These are phyloP conservation scores for Neosalanx taihuensis DNA, from an alignment of 2,797 vertebrate species.

Conservation along the genomic window DNA sequence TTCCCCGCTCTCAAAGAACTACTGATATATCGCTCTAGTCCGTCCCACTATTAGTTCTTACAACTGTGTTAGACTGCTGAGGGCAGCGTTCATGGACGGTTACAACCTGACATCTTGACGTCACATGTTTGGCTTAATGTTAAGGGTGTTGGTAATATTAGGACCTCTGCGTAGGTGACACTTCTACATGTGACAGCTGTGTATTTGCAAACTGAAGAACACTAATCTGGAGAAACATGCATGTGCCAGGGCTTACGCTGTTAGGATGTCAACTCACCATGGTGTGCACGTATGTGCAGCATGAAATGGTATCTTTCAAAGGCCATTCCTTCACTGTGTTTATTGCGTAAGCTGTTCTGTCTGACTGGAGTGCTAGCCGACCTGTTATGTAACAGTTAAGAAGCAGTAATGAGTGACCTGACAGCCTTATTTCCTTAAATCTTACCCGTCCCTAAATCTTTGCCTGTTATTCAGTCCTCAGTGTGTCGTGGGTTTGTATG, in stretches of 20 bases:
- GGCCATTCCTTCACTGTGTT: background rate
- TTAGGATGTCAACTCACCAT: background rate
- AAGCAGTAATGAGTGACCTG: slow-evolving; percentile 1
- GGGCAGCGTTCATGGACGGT: slow-evolving; percentile 40
- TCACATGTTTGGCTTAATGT: slow-evolving; percentile 33
- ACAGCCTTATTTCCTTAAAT: slow-evolving; percentile 39
- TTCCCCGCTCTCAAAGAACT: slow-evolving; percentile 36
- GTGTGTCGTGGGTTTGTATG: slow-evolving; percentile 12
- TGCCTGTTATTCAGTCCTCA: slow-evolving; percentile 39
- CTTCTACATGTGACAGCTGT: slow-evolving; percentile 32
- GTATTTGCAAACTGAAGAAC: slow-evolving; percentile 30
- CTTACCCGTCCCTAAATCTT: slow-evolving; percentile 48
- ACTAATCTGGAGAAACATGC: slow-evolving; percentile 30
- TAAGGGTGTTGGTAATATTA: slow-evolving; percentile 42
- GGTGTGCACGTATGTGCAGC: background rate
- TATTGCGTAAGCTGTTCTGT: background rate
- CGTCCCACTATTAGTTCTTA: slow-evolving; percentile 49
- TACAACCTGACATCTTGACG: slow-evolving; percentile 60
- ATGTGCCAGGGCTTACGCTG: background rate
- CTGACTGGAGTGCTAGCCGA: background rate
- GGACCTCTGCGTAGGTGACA: slow-evolving; percentile 22
- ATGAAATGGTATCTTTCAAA: background rate
- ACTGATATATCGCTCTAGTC: slow-evolving; percentile 13
- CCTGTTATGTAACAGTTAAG: background rate
- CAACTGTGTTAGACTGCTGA: slow-evolving; percentile 48